These are phyloP conservation scores for Metalampra italica DNA, from an alignment of 2,888 invertebrate species.

Conservation along the genomic window DNA sequence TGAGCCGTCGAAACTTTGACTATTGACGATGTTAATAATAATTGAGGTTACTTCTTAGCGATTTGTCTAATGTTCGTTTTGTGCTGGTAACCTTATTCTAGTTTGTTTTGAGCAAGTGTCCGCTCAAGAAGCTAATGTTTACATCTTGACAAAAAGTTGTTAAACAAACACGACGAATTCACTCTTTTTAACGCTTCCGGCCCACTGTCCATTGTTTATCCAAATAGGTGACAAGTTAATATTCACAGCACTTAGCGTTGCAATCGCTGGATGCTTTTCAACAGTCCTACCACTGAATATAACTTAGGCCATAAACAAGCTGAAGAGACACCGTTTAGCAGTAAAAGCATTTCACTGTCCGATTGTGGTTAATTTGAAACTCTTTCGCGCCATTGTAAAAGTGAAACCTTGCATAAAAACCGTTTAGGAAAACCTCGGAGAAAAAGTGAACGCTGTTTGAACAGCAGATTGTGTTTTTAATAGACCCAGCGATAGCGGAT, in stretches of 20 bases:
- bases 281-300: not conserved
- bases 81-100: not conserved
- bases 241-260: not conserved
- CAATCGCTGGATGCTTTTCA: not conserved
- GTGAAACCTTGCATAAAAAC: constrained; percentile 43
- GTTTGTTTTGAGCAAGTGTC: constrained; percentile 3
- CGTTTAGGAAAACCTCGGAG: constrained; percentile 16
- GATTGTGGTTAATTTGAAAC: constrained; percentile 48
- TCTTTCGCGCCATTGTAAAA: constrained; percentile 50
- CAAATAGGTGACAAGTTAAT: constrained; percentile 37
- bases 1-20: too few species aligned
- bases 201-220: constrained; percentile 40
- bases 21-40: too few species aligned
- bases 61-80: not conserved
- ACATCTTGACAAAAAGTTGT: constrained; percentile 21
- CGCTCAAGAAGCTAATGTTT: constrained; percentile 10
- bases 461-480: constrained; percentile 9
- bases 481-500: not conserved
- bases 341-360: constrained; percentile 45
- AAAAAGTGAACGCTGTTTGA: constrained; percentile 30
- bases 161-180: constrained; percentile 32
- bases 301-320: not conserved
- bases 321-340: constrained; percentile 8
- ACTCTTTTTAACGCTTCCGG: constrained; percentile 29
- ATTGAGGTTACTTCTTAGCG: not conserved